Evolutionary conservation across 2,797 vertebrate species (phyloP), one percentile per base, ranked within the genome.

Genomic region (Acrocephalus scirpaceus): DNA sequence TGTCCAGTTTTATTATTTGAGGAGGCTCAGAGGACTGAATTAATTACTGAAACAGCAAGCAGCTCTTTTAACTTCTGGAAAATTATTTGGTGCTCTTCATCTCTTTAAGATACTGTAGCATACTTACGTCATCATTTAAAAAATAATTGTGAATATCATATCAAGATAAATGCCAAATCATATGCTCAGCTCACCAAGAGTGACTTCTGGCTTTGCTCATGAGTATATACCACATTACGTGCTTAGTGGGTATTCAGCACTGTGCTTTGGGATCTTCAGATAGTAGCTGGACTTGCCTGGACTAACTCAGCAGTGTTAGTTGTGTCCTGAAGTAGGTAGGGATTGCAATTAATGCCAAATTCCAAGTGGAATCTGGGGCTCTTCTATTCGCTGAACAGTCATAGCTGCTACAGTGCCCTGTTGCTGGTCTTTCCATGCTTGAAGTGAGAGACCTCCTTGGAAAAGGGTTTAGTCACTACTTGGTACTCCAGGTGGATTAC

Each of bases 211-310:
- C 21, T 67, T 91, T 7, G 5, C 19, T 60, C 4, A 0, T 45
- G 30, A 61, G 40, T 16, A 14, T 26, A 23, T 44, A 36, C 13
- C 36, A 11, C 7, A 4, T 38, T 20, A 32, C 0, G 0, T 53
- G 23, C 34, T 61, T 69, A 61, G 85, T 1, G 1, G 45, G 23
- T 67, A 22, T 58, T 73, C 69, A 72, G 57, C 42, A 51, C 65
- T 3, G 2, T 34, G 48, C 36, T 90, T 88, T 4, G 8, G 32
- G 11, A 51, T 44, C 58, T 69, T 75, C 34, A 67, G 16, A 5
- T 9, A n/a, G n/a, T 30, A 67, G 29, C 40, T 90, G 34, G 29
- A 57, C 13, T 54, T 75, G 11, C 15, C 50, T 65, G 72, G 42
- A 74, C 26, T 60, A 44, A 51, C 26, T 17, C 45, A 22, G 40